Percentiles rank a stretch among this genome's conserved stretches.
Conservation (phyloP, 2,113 vertebrate genomes). For the Hemiscyllium ocellatum region DNA sequence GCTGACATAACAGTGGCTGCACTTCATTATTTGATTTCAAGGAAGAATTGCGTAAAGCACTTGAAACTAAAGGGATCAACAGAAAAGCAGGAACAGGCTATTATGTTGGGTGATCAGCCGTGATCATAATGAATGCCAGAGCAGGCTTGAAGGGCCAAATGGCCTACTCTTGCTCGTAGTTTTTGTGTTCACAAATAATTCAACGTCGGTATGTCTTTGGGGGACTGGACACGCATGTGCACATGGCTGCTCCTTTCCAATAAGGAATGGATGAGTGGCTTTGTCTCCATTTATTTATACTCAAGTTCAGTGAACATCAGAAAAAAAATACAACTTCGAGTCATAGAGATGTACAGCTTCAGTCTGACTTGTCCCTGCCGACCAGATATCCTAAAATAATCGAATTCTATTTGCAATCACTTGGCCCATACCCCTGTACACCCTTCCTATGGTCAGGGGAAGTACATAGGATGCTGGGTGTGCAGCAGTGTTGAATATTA, state of each 20-base stretch:
- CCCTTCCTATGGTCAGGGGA: not conserved
- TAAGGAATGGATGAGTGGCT: not conserved
- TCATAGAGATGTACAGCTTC: too few relatives aligned
- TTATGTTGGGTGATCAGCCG: too few relatives aligned
- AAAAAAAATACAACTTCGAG: not conserved
- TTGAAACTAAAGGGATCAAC: too few relatives aligned
- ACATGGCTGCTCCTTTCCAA: not conserved
- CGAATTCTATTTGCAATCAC: too few relatives aligned
- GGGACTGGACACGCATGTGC: not conserved
- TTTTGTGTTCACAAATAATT: not conserved
- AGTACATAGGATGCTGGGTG: not conserved
- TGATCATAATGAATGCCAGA: too few relatives aligned
- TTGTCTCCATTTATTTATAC: not conserved
- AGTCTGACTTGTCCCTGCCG: too few relatives aligned
- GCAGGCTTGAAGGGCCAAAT: too few relatives aligned
- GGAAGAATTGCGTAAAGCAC: too few relatives aligned
- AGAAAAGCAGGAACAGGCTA: too few relatives aligned
- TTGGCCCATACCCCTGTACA: too few relatives aligned
- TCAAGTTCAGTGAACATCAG: not conserved
- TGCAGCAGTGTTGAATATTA: not conserved
- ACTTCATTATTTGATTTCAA: not conserved
- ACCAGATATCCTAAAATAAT: too few relatives aligned
- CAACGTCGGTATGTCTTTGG: not conserved
- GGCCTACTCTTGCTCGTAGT: too few relatives aligned
- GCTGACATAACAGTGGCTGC: not conserved